Base-by-base conservation (phyloP, 2,797 vertebrate species). In the Siniperca undulata region DNA sequence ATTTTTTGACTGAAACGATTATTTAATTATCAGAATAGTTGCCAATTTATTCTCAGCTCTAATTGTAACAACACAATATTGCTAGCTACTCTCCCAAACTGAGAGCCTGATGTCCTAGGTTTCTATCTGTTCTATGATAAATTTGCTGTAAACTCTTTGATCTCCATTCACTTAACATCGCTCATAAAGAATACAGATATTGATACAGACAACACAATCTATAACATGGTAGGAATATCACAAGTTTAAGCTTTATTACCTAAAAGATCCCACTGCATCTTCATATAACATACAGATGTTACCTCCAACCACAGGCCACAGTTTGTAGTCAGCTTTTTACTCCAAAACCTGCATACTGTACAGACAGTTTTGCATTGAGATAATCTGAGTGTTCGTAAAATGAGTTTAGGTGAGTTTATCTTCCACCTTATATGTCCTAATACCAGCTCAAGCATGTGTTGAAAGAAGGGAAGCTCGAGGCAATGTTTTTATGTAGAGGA, bases 401-500 rank as follows among this genome's bases (percentile, higher is more conserved):
- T 62, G 17, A 46, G 24, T 62, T 74, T 4, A 24, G 30, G 13
- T 38, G 61, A 64, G 44, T 75, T 74, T 78, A 74, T 76, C 55
- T 67, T 65, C 17, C 53, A 44, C 30, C 22, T 75, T 38, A 22
- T 34, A 65, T 20, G 5, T 22, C 66, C 19, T 68, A 11, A 74
- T 34, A 71, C 34, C 17, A 78, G 48, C 72, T 44, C 20, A 34
- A 70, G 36, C 56, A 61, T 79, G 17, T 75, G 55, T 48, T 76
- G 8, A 70, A 69, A 68, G 38, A 66, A 24, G 38, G 53, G 61
- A 53, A 34, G 38, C 46, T 80, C 8, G 50, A 42, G 55, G 80
- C 65, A 20, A 60, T 13, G 46, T 55, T 71, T 86, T 73, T 58
- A 76, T 76, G 44, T 55, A n/a, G 70, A 78, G 55, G 20, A 77